These are phyloP conservation scores for Drosophila guanche DNA, from an alignment of 1,140 invertebrate species.

Conservation along the genomic window DNA sequence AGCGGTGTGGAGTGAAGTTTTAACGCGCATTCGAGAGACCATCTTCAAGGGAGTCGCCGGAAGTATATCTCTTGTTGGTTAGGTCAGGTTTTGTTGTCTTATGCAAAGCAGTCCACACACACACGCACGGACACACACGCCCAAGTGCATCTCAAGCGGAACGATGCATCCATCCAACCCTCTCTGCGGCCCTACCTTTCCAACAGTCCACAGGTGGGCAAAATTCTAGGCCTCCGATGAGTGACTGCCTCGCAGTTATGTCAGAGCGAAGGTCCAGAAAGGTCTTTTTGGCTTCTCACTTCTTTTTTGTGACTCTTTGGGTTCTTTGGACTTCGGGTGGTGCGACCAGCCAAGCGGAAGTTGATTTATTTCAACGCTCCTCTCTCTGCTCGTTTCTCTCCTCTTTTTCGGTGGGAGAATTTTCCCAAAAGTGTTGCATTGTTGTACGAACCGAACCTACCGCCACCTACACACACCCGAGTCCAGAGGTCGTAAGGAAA, in stretches of 20 bases:
- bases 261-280: slow-evolving; percentile 30
- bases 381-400: slow-evolving; percentile 8
- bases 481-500: slow-evolving; percentile 38
- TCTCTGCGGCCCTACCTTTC: not conserved
- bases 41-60: slow-evolving; percentile 17
- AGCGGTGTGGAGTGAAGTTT: slow-evolving; percentile 17
- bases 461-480: slow-evolving; percentile 28
- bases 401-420: slow-evolving; percentile 64
- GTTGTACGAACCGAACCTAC: slow-evolving; percentile 28
- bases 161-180: slow-evolving; percentile 36
- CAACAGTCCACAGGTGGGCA: slow-evolving; percentile 7
- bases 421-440: slow-evolving; percentile 71
- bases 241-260: slow-evolving; percentile 72
- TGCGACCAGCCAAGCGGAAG: slow-evolving; percentile 67
- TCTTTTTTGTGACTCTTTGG: slow-evolving; percentile 23
- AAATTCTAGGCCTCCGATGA: slow-evolving; percentile 60
- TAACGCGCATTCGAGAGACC: slow-evolving; percentile 34
- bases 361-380: slow-evolving; percentile 68
- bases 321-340: slow-evolving; percentile 18
- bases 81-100: slow-evolving; percentile 61
- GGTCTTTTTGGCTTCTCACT: slow-evolving; percentile 16
- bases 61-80: slow-evolving; percentile 33
- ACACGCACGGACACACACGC: not conserved
- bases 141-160: slow-evolving; percentile 63
- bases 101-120: slow-evolving; percentile 62